A percentile compares a stretch with the other conserved stretches of the same genome.
These are phyloP conservation scores for Harpagoxenus sublaevis DNA, from an alignment of 2,888 invertebrate species.

Conservation along the genomic window DNA sequence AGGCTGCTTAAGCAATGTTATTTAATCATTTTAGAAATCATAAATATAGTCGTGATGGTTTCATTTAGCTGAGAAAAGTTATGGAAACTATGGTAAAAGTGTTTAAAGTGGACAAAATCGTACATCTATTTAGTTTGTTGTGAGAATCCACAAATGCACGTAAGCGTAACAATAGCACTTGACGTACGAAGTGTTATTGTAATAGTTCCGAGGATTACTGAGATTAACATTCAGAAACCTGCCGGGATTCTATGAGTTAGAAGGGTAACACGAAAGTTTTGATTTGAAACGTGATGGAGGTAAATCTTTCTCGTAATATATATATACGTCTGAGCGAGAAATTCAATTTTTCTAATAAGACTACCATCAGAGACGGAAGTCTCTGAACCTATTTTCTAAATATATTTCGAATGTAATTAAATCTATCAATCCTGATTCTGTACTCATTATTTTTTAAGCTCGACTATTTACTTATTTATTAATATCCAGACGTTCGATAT, in stretches of 20 bases:
- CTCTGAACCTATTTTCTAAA: background rate
- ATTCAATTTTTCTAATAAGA: background rate
- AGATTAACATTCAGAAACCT: constrained; percentile 33
- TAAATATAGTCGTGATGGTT: background rate
- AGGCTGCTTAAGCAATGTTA: background rate
- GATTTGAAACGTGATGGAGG: constrained; percentile 17
- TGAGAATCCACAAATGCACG: background rate
- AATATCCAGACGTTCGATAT: background rate
- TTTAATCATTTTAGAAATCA: background rate
- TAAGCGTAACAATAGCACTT: background rate
- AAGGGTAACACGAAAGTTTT: constrained; percentile 15
- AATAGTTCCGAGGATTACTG: constrained; percentile 30
- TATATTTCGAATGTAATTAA: background rate
- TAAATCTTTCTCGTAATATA: background rate
- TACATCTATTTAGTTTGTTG: constrained; percentile 2
- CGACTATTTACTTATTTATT: background rate
- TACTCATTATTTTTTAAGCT: background rate
- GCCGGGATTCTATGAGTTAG: constrained; percentile 4
- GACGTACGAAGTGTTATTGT: background rate
- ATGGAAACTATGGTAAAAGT: background rate
- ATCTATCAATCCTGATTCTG: background rate
- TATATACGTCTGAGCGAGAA: background rate
- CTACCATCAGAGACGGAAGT: background rate
- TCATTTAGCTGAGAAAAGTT: background rate
- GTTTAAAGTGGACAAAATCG: background rate